These are phyloP conservation scores for Zosterops lateralis DNA, from an alignment of 2,113 vertebrate genomes.

Conservation along the genomic window DNA sequence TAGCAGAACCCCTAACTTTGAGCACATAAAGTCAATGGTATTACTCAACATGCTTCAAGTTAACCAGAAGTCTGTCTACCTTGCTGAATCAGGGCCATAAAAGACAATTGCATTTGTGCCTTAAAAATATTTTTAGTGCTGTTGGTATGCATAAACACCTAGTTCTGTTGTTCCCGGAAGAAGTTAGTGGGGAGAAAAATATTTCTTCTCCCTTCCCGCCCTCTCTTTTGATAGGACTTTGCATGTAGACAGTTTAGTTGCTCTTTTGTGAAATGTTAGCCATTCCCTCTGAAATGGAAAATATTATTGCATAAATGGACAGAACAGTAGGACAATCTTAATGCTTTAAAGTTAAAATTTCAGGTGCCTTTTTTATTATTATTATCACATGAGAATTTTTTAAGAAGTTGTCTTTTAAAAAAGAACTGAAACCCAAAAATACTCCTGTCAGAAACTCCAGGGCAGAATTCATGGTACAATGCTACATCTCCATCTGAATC, in stretches of 20 bases:
- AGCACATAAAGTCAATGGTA: neutral
- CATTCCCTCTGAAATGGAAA: neutral
- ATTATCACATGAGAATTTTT: neutral
- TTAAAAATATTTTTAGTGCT: conserved; percentile 33
- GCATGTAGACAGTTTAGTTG: neutral
- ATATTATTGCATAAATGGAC: neutral
- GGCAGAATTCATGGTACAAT: neutral
- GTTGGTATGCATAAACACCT: conserved; percentile 3
- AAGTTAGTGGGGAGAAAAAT: conserved; percentile 35
- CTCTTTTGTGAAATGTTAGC: neutral
- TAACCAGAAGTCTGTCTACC: neutral
- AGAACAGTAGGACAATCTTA: neutral
- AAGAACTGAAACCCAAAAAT: neutral
- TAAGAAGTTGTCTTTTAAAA: neutral
- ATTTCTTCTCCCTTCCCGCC: neutral
- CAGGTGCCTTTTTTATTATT: neutral
- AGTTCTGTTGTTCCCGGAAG: neutral
- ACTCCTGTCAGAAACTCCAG: neutral
- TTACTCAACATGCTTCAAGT: neutral
- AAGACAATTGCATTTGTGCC: neutral
- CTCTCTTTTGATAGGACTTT: neutral
- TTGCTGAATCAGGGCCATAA: conserved; percentile 26
- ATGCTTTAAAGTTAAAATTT: neutral
- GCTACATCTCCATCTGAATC: neutral
- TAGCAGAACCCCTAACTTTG: neutral